Conservation (phyloP, 2,797 vertebrate species). For the Siniperca undulata region DNA sequence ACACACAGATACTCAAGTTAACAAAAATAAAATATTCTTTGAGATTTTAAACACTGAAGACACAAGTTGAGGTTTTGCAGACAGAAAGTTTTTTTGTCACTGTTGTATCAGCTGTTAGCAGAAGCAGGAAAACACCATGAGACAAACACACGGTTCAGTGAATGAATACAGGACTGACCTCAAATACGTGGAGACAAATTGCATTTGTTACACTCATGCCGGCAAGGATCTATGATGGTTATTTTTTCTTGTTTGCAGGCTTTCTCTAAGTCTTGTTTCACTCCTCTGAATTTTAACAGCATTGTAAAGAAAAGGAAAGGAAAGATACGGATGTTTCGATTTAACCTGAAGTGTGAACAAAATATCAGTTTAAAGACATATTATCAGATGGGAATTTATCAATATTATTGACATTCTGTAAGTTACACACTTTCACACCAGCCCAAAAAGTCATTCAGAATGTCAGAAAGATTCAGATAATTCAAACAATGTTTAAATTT, state of each 20-base stretch:
- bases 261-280: conserved; percentile 1
- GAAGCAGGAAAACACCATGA: conserved; percentile 61
- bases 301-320: background rate
- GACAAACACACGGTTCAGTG: conserved; percentile 47
- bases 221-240: background rate
- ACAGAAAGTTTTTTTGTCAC: conserved; percentile 35
- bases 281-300: conserved; percentile 4
- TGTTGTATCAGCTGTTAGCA: conserved; percentile 44
- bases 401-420: background rate
- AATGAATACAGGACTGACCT: conserved; percentile 34
- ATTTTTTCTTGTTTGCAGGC: background rate
- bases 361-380: background rate
- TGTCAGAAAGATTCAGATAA: background rate
- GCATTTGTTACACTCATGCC: conserved; percentile 29
- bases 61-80: conserved; percentile 68
- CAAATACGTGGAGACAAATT: conserved; percentile 11
- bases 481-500: background rate
- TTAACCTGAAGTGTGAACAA: too few relatives aligned
- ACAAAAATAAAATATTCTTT: conserved; percentile 50
- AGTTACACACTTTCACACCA: background rate
- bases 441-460: background rate
- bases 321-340: background rate
- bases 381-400: background rate
- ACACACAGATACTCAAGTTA: conserved; percentile 64
- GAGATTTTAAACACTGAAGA: conserved; percentile 69